Evolutionary conservation across 2,113 vertebrate genomes (phyloP), one percentile per base, ranked within the genome.

Genomic region (Rallus limicola): DNA sequence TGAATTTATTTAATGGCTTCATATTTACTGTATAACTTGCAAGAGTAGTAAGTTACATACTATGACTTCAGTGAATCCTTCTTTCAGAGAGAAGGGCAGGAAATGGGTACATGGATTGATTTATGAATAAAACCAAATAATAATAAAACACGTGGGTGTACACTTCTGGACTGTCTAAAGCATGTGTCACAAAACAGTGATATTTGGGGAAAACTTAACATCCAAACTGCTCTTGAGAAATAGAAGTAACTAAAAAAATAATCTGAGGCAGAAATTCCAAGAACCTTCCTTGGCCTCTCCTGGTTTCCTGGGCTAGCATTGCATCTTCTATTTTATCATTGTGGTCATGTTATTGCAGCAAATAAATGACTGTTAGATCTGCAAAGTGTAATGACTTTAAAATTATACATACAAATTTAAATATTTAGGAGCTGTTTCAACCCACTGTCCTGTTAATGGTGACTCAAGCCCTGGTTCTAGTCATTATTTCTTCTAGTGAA

Each of bases 1-100:
- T 88, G 13, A 82, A 88, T 82, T 34, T 94, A 74, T 81, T 90
- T 92, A 89, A 89, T 95, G 67, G 60, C 82, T 74, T 95, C 69
- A 40, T 40, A 80, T 84, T 94, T 97, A 52, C 31, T 46, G 7
- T 74, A 26, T 17, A 40, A 44, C 29, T 96, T 58, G 29, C 60
- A 90, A 82, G 88, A 93, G 75, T 50, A 86, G 78, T 74, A 92
- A 81, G 69, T 31, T n/a, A 68, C 16, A 24, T 23, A 33, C 67
- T 95, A 67, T 92, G 53, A 64, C 19, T 36, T 77, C 48, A 76
- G 40, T 62, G 74, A 56, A 46, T 86, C 24, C 12, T 76, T 78
- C 46, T 68, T 75, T 76, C 65, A 38, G 64, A 68, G 25, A 63
- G 69, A 55, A 50, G 7, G 13, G 46, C 80, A 65, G 79, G n/a